Conservation (phyloP, 2,797 vertebrate species). For the Neopelma chrysocephalum region DNA sequence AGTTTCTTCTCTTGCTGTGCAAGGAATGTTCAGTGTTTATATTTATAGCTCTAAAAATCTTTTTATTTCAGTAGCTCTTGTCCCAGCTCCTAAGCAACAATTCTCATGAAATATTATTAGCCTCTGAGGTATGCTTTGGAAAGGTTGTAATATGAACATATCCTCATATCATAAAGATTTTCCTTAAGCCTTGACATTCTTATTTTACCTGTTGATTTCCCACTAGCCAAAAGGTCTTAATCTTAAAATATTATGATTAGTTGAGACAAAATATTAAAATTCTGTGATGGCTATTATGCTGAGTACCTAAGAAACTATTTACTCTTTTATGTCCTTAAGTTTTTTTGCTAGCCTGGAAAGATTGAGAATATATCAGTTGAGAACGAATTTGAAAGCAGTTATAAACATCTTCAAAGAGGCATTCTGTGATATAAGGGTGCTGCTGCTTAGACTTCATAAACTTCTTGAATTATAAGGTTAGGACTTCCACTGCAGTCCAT, state of each 20-base stretch:
- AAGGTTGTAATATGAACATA: neutral
- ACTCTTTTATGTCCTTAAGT: neutral
- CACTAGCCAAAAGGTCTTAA: neutral
- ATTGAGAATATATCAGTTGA: neutral
- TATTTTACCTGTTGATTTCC: neutral
- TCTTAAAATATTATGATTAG: neutral
- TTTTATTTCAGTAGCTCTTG: conserved; percentile 14
- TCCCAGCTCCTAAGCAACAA: neutral
- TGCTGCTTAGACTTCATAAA: neutral
- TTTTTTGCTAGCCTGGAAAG: neutral
- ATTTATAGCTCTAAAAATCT: conserved; percentile 18
- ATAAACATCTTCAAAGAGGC: neutral
- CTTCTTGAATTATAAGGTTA: neutral
- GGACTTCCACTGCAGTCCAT: neutral
- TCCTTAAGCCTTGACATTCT: neutral
- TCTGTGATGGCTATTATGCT: neutral
- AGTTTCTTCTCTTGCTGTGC: conserved; percentile 2
- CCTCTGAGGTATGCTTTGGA: neutral
- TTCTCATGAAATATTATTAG: neutral
- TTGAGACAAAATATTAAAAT: neutral
- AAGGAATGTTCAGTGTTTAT: neutral
- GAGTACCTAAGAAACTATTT: neutral
- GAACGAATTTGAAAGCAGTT: neutral
- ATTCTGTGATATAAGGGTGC: neutral
- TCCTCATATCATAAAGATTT: neutral